These are phyloP conservation scores for Oplegnathus fasciatus DNA, from an alignment of 2,113 vertebrate species.

Conservation along the genomic window DNA sequence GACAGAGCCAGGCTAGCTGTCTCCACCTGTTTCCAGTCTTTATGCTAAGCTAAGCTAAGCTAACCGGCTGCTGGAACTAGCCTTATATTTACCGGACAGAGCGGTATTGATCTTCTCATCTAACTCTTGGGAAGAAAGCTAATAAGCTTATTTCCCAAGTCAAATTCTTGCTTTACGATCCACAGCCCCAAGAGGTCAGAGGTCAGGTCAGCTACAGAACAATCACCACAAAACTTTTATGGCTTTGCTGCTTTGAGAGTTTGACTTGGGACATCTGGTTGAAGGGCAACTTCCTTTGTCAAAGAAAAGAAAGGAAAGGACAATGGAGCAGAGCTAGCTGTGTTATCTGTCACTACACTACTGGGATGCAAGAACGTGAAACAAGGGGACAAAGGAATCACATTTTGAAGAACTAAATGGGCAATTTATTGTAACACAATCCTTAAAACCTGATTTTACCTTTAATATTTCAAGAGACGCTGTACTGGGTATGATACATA, in stretches of 20 bases:
- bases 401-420: background rate
- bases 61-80: background rate
- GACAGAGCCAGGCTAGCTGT: background rate
- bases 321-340: background rate
- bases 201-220: slow-evolving; percentile 25
- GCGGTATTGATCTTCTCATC: background rate
- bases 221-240: background rate
- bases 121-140: background rate
- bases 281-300: slow-evolving; percentile 7
- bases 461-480: background rate
- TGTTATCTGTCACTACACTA: background rate
- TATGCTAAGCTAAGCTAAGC: background rate
- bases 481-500: background rate
- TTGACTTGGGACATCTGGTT: slow-evolving; percentile 1
- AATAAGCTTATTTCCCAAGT: background rate
- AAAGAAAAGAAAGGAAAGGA: background rate
- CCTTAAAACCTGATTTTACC: background rate
- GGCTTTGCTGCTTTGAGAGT: background rate
- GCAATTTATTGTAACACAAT: background rate
- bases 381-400: slow-evolving; percentile 2
- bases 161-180: background rate
- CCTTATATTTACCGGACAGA: background rate
- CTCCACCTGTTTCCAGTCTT: background rate
- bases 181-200: background rate
- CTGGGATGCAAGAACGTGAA: slow-evolving; percentile 9